These are phyloP conservation scores for Capitella teleta DNA, from an alignment of 1,140 invertebrate genomes.

Conservation along the genomic window DNA sequence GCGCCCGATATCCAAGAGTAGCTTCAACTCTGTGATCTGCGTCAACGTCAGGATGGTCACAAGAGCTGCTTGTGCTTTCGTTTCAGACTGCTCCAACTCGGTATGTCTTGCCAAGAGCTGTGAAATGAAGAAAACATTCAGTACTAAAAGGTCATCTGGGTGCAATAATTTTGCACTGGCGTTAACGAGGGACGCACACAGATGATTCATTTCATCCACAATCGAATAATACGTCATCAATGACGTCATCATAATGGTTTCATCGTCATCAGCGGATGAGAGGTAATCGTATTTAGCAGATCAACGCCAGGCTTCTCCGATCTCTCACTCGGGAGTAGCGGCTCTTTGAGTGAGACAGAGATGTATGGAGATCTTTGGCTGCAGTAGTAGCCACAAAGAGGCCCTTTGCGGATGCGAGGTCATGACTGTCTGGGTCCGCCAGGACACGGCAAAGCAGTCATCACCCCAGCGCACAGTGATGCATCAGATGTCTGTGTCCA, in stretches of 20 bases:
- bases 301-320: too few relatives aligned
- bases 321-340: too few relatives aligned
- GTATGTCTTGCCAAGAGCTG: slow-evolving; percentile 14
- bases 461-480: too few relatives aligned
- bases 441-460: too few relatives aligned
- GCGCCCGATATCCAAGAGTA: slow-evolving; percentile 13
- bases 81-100: slow-evolving; percentile 15
- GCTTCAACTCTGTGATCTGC: slow-evolving; percentile 15
- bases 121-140: not conserved
- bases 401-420: too few relatives aligned
- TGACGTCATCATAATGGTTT: not conserved
- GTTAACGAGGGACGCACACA: not conserved
- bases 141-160: not conserved
- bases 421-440: too few relatives aligned
- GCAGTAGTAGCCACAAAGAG: too few relatives aligned
- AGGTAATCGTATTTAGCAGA: not conserved
- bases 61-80: slow-evolving; percentile 15
- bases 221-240: not conserved
- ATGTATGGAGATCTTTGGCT: too few relatives aligned
- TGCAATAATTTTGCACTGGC: not conserved
- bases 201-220: not conserved
- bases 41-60: slow-evolving; percentile 13
- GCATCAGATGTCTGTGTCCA: too few relatives aligned
- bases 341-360: too few relatives aligned
- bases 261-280: not conserved